Evolutionary conservation across 1,140 invertebrate genomes (phyloP).

Genomic region (Calliphora vicina): DNA sequence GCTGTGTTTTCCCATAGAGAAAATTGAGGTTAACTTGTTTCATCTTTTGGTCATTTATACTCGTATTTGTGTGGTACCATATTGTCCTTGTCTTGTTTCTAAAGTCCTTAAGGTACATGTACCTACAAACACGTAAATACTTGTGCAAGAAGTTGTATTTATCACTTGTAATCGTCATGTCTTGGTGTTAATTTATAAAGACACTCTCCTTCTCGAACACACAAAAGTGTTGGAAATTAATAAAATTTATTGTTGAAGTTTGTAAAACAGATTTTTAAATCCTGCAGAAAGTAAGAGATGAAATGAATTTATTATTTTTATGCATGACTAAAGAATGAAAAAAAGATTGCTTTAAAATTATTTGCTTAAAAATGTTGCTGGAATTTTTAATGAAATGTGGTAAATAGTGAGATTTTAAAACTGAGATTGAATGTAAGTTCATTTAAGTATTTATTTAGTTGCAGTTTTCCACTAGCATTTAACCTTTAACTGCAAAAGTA

Average conservation of each 20-base stretch:
- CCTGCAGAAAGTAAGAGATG: background rate
- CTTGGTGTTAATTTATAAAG: background rate
- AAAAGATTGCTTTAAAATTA: too few species aligned
- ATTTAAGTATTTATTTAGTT: too few species aligned
- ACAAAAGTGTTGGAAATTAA: background rate
- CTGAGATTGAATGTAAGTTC: too few species aligned
- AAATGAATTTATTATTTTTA: background rate
- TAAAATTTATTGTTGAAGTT: background rate
- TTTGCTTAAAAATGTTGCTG: too few species aligned
- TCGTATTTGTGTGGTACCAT: background rate
- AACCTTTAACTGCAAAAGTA: too few species aligned
- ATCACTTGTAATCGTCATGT: background rate
- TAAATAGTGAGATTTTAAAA: too few species aligned
- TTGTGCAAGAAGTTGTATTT: background rate
- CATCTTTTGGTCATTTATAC: background rate
- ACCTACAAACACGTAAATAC: background rate
- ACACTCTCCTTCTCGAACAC: background rate
- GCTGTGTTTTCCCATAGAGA: background rate
- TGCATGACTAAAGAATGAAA: too few species aligned
- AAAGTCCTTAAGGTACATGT: background rate
- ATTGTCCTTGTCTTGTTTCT: background rate
- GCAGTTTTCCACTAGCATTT: too few species aligned
- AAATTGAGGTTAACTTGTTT: constrained; percentile 4
- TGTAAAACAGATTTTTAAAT: background rate
- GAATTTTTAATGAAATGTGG: too few species aligned